Conservation (phyloP, 2,797 vertebrate genomes). For the Falco berigora region DNA sequence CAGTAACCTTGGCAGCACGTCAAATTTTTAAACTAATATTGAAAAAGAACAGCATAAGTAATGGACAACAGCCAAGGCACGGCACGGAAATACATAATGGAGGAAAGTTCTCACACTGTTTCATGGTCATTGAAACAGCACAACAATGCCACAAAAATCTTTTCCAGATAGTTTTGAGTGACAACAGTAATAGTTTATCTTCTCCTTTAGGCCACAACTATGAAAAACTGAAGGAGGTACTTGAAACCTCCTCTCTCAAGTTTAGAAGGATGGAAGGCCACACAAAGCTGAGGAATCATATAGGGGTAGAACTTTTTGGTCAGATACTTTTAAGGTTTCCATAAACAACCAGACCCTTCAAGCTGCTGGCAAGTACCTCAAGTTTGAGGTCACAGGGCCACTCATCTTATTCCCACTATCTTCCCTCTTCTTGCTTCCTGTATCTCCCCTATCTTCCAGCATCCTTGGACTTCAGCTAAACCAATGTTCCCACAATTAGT, state of each 20-base stretch:
- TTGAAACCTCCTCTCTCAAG: background rate
- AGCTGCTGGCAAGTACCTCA: background rate
- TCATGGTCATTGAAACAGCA: background rate
- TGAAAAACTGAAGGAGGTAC: background rate
- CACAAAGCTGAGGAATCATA: background rate
- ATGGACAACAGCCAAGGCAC: background rate
- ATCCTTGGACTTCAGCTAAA: background rate
- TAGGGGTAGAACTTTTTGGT: background rate
- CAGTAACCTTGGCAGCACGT: background rate
- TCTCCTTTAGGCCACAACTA: background rate
- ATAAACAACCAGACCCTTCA: background rate
- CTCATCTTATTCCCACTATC: background rate
- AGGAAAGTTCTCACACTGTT: background rate
- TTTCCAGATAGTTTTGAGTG: background rate
- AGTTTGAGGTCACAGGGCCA: background rate
- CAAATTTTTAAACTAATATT: background rate
- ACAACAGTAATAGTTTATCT: background rate
- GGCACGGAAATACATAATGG: background rate
- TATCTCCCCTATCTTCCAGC: background rate
- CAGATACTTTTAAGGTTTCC: background rate
- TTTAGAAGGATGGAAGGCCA: background rate
- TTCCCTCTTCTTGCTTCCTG: background rate
- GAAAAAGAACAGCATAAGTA: background rate
- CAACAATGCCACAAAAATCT: background rate
- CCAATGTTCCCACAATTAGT: background rate